phyloP scores from a whole-genome alignment of 2,113 vertebrate species.

The Neotoma lepida region DNA sequence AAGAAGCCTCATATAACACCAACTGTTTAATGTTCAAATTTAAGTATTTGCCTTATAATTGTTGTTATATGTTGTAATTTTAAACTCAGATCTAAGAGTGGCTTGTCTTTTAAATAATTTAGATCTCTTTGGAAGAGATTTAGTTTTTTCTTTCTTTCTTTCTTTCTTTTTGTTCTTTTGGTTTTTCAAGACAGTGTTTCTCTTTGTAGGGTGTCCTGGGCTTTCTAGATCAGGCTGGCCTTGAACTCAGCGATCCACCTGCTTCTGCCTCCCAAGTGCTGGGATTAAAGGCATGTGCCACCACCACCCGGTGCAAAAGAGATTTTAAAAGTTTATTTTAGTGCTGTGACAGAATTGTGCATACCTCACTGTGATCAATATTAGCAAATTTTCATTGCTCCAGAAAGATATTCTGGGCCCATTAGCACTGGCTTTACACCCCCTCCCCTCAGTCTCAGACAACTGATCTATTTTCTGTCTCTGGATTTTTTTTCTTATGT shows the following conservation, averaged over 20 bases:
- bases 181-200: background rate
- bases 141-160: background rate
- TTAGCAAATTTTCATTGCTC: slow-evolving; percentile 32
- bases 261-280: background rate
- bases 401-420: background rate
- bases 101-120: slow-evolving; percentile 47
- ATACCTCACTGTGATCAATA: background rate
- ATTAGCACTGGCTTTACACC: background rate
- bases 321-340: slow-evolving; percentile 28
- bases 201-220: background rate
- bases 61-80: slow-evolving; percentile 22
- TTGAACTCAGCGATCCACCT: background rate
- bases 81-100: background rate
- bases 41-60: background rate
- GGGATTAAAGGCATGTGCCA: background rate
- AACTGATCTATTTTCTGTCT: background rate
- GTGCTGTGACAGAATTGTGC: background rate
- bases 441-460: background rate
- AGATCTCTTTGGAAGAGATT: background rate
- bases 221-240: background rate
- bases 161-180: background rate
- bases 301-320: background rate
- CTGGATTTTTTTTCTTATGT: background rate
- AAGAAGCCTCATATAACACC: background rate
- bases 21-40: slow-evolving; percentile 31